Base-by-base conservation (phyloP, 1,140 invertebrate species). In the Hylaeus volcanicus region DNA sequence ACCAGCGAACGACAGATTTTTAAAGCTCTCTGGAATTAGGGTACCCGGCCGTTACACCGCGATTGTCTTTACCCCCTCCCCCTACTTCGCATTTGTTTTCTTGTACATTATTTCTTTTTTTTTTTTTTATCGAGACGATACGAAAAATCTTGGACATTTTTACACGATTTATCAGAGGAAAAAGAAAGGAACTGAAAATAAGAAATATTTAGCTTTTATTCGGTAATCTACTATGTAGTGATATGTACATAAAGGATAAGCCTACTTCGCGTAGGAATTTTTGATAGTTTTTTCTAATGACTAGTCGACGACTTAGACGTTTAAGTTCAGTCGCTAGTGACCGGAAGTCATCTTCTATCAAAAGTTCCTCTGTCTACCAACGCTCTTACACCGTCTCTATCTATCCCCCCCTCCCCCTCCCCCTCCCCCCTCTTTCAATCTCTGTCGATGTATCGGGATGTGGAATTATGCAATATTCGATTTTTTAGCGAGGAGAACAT, bases 241-340 rank as follows among this genome's bases (percentile, higher is more conserved):
- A 86, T 88, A 81, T 89, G 86, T 89, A 89, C 58, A 90, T 90
- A 90, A 87, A 82, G 56, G 53, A 74, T 84, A 88, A 75, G 79
- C 68, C 86, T 86, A 86, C 82, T 64, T 86, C 75, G 41, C 69
- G 70, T 86, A 84, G 82, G 82, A 84, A 86, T 87, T 87, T 87
- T 87, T 87, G 85, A 87, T 87, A 87, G 85, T 86, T 79, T 79
- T 26, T 87, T 87, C 79, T 86, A 87, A 81, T 79, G 53, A 78
- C 69, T 86, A 82, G 77, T 63, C 66, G 85, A 74, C 76, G 74
- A 63, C 51, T 86, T 73, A 82, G 76, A 65, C 56, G 72, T 45
- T 26, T 71, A 68, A 79, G 68, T 81, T 64, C 82, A 70, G 74
- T 84, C 65, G 68, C 69, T 85, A 74, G 77, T 58, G 71, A 68